A percentile compares a stretch with the other conserved stretches of the same genome.
Evolutionary conservation across 1,140 invertebrate species (phyloP).

Genomic region (Pemphigus obesinymphae): DNA sequence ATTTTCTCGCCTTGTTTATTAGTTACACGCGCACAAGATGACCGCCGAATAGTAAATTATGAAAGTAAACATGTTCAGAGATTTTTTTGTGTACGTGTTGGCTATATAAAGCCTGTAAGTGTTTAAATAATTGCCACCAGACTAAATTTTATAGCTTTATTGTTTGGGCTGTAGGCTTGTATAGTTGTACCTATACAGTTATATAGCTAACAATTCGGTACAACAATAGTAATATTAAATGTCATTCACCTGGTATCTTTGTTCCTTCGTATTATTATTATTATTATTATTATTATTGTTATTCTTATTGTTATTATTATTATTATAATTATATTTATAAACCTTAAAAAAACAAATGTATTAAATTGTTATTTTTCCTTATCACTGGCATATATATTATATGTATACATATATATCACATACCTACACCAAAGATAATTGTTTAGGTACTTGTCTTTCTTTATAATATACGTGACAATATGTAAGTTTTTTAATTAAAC

Average conservation of each 20-base stretch:
- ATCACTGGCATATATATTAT: too few relatives aligned
- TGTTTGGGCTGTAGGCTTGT: slow-evolving; percentile 32
- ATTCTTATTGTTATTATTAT: not conserved
- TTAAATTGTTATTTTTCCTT: slow-evolving; percentile 9
- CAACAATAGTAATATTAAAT: slow-evolving; percentile 19
- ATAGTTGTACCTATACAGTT: too few relatives aligned
- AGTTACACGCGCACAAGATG: not conserved
- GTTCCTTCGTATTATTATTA: not conserved
- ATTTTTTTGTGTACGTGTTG: slow-evolving; percentile 10
- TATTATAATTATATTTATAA: not conserved
- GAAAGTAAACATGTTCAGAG: slow-evolving; percentile 20
- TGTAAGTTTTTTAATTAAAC: not conserved
- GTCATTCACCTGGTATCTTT: not conserved
- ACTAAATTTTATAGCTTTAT: slow-evolving; percentile 10
- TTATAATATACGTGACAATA: not conserved
- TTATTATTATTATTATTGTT: not conserved
- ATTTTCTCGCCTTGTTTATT: not conserved
- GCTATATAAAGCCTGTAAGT: not conserved
- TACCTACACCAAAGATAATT: not conserved
- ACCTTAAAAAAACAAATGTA: not conserved
- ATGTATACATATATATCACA: too few relatives aligned
- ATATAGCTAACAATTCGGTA: not conserved
- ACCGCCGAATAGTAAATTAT: not conserved
- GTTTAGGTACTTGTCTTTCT: not conserved
- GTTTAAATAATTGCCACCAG: slow-evolving; percentile 29